These are phyloP conservation scores for Mesorhabditis spiculigera DNA, from an alignment of 2,888 invertebrate species.

Conservation along the genomic window DNA sequence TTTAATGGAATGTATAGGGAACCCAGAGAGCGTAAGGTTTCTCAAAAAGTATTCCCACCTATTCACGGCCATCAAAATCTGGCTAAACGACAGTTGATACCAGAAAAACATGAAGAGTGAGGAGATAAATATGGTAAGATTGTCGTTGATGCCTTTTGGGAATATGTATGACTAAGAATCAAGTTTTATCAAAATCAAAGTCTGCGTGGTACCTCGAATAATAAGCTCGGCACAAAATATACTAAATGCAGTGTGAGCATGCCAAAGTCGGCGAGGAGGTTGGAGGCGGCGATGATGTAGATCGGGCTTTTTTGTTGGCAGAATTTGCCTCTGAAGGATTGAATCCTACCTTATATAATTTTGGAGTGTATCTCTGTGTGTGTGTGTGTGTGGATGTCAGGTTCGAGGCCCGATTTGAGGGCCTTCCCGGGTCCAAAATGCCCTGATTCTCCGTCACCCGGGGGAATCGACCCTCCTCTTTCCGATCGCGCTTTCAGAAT, in stretches of 20 bases:
- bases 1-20: too few relatives aligned
- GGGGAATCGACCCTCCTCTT: too few relatives aligned
- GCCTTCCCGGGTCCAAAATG: too few relatives aligned
- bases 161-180: background rate
- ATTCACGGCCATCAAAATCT: constrained; percentile 1
- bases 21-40: too few relatives aligned
- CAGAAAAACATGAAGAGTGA: background rate
- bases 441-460: too few relatives aligned
- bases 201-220: background rate
- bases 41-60: background rate
- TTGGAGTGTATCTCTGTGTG: too few relatives aligned
- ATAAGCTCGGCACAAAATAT: background rate
- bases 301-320: background rate
- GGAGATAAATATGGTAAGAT: background rate
- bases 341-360: too few relatives aligned
- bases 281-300: background rate
- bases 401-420: too few relatives aligned
- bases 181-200: background rate
- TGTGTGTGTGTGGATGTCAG: too few relatives aligned
- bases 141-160: constrained; percentile 3
- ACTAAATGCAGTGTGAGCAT: background rate
- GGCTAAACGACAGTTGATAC: background rate
- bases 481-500: too few relatives aligned
- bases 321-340: background rate
- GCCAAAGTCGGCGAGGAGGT: background rate